These are phyloP conservation scores for Agriopis leucophaearia DNA, from an alignment of 2,888 invertebrate species.

Conservation along the genomic window DNA sequence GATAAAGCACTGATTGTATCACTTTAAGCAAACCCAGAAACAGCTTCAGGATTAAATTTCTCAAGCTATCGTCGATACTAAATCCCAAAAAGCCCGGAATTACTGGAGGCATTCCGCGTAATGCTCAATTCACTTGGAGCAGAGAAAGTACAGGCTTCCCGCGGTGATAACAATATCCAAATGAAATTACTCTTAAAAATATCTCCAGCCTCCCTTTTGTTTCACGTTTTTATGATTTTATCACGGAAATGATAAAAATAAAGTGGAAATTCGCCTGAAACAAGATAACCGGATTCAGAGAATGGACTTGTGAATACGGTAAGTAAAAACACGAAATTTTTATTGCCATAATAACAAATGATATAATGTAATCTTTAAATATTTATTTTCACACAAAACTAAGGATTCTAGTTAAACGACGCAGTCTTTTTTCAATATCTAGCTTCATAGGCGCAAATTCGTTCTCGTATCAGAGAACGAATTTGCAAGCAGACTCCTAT, in stretches of 20 bases:
- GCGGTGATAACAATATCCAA: slow-evolving; percentile 66
- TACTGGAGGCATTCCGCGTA: slow-evolving; percentile 74
- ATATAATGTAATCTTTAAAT: not conserved
- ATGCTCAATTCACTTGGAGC: slow-evolving; percentile 76
- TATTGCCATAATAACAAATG: not conserved
- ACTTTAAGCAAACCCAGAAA: slow-evolving; percentile 60
- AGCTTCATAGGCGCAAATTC: too few relatives aligned
- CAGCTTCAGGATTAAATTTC: slow-evolving; percentile 74
- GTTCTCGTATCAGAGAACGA: too few relatives aligned
- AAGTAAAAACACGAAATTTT: slow-evolving; percentile 2
- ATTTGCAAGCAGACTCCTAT: too few relatives aligned
- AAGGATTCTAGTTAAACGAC: too few relatives aligned
- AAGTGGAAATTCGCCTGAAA: slow-evolving; percentile 29
- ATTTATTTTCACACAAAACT: not conserved
- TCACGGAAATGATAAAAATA: slow-evolving; percentile 40
- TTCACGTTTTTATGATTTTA: slow-evolving; percentile 44
- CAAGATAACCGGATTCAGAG: slow-evolving; percentile 23
- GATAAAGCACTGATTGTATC: slow-evolving; percentile 14
- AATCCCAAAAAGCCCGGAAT: slow-evolving; percentile 76
- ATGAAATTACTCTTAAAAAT: slow-evolving; percentile 65
- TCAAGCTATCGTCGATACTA: slow-evolving; percentile 70
- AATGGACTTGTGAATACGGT: slow-evolving; percentile 22
- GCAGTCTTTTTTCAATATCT: too few relatives aligned
- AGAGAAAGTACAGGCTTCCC: slow-evolving; percentile 59
- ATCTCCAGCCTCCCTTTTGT: slow-evolving; percentile 51